phyloP scores from a whole-genome alignment of 2,113 vertebrate genomes.

The Callipepla californica region DNA sequence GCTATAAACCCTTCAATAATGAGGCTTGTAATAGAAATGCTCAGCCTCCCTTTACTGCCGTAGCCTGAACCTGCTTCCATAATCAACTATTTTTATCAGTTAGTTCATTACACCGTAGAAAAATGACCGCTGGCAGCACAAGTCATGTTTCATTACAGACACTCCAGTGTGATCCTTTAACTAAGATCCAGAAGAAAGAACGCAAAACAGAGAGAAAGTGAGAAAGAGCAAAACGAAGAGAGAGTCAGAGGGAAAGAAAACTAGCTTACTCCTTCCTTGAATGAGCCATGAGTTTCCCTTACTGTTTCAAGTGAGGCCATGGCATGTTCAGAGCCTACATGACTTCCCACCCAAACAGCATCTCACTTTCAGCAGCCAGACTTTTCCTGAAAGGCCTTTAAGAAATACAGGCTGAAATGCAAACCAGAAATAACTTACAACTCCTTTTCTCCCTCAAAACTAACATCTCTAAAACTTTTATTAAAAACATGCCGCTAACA shows the following conservation, averaged over 20 bases:
- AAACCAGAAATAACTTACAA: background rate
- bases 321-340: background rate
- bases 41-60: constrained; percentile 53
- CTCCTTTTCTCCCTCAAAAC: background rate
- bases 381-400: background rate
- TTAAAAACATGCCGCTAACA: background rate
- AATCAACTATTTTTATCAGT: constrained; percentile 81
- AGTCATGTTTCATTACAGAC: constrained; percentile 66
- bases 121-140: constrained; percentile 81
- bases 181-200: background rate
- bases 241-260: background rate
- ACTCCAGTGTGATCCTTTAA: background rate
- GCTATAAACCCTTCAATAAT: constrained; percentile 69
- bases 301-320: background rate
- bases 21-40: constrained; percentile 71
- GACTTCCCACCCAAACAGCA: background rate
- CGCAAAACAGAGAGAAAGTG: background rate
- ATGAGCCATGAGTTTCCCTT: background rate
- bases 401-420: background rate
- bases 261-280: background rate
- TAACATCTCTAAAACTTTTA: background rate
- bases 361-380: background rate
- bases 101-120: constrained; percentile 84
- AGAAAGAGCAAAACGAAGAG: background rate
- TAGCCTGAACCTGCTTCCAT: constrained; percentile 46